Evolutionary conservation across 2,888 invertebrate species (phyloP), one percentile per base, ranked within the genome.

Genomic region (Scelioninae gen. 2): DNA sequence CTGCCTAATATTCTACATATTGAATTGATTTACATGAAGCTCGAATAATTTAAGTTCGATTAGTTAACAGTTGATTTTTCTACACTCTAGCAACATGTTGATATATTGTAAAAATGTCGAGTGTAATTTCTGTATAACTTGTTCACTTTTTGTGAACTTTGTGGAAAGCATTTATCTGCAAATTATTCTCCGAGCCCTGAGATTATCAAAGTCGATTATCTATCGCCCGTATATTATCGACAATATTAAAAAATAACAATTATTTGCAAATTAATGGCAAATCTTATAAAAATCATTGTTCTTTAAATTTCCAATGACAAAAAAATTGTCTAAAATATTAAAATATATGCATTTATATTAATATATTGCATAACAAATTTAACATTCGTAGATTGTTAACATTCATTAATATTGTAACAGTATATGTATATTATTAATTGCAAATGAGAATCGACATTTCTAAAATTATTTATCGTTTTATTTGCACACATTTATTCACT

Each of bases 21-120:
- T 55, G 61, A 52, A 52, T 63, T 53, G 64, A 64, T 64, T 70
- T 50, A 71, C 71, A 53, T 57, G 53, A 71, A 71, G 71, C 71
- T 71, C 71, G 71, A 60, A 71, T 71, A 71, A 65, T 46, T 65
- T 64, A 65, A 58, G 71, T 71, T 71, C 58, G 60, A 65, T 71
- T 64, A 60, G 71, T 50, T 71, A 71, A 65, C 64, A 65, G 64
- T 65, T 64, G 64, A 60, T 57, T 58, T 33, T 16, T 60, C 63
- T 63, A 71, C 35, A 65, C 15, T 65, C 64, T 71, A 71, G 58
- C 57, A 71, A 71, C 71, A 71, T 72, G 60, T 72, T 67, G 53
- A 67, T 67, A 67, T 72, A 72, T 61, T 22, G 60, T 72, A 65
- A 67, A 67, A 67, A 72, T 61, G 37, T 67, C 61, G 45, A 65